These are phyloP conservation scores for Liparis tanakae DNA, from an alignment of 2,797 vertebrate species.

Conservation along the genomic window DNA sequence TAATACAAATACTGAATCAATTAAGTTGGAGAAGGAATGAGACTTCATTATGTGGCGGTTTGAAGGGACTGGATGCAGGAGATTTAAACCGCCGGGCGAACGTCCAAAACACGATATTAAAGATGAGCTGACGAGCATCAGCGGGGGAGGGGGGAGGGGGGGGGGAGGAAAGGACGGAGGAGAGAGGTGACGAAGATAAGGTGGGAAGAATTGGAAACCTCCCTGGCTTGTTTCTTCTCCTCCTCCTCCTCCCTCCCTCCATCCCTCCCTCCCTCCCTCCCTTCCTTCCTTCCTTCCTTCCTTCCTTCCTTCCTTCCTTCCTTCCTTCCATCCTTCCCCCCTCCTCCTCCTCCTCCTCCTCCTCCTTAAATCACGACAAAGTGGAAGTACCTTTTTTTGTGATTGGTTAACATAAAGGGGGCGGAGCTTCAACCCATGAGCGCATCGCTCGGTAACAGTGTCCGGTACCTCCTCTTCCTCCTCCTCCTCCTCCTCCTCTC, in stretches of 20 bases:
- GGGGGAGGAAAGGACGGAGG: background rate
- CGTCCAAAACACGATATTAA: background rate
- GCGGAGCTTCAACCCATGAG: constrained; percentile 37
- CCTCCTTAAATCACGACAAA: background rate
- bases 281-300: too few relatives aligned
- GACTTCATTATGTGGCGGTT: background rate
- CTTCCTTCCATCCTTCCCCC: too few relatives aligned
- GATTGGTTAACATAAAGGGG: background rate
- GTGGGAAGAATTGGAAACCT: constrained; percentile 19
- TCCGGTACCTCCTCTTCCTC: constrained; percentile 17
- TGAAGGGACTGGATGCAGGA: background rate
- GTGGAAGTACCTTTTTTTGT: background rate
- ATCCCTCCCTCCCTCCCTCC: too few relatives aligned
- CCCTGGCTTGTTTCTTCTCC: too few relatives aligned
- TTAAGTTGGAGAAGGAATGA: background rate
- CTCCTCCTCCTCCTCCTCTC: constrained; percentile 24
- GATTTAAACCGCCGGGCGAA: constrained; percentile 7
- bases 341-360: too few relatives aligned
- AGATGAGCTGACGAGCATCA: background rate
- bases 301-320: too few relatives aligned
- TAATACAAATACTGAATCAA: background rate
- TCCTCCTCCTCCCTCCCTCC: constrained; percentile 23
- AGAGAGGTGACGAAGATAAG: constrained; percentile 31
- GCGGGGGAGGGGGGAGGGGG: background rate
- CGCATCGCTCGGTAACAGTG: constrained; percentile 58